Evolutionary conservation across 2,888 invertebrate genomes (phyloP).

Genomic region (Rotaria macrura): DNA sequence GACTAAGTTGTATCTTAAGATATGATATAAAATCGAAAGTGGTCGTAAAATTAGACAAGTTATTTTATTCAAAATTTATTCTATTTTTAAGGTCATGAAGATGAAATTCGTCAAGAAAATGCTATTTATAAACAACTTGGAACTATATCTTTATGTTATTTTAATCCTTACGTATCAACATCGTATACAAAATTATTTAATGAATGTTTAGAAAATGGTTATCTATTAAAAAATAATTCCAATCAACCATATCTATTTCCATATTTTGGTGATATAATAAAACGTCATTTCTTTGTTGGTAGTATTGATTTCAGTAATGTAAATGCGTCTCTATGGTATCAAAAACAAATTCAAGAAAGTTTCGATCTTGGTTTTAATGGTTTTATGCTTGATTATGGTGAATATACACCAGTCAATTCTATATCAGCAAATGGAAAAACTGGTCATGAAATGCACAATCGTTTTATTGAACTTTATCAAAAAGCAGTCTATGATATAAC

Average conservation of each 20-base stretch:
- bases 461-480: constrained; percentile 31
- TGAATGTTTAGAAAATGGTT: constrained; percentile 19
- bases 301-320: constrained; percentile 31
- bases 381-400: constrained; percentile 34
- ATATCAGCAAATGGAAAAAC: constrained; percentile 17
- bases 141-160: constrained; percentile 25
- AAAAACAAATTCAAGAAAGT: constrained; percentile 22
- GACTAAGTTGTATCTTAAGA: no score
- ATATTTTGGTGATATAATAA: constrained; percentile 20
- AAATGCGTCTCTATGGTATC: constrained; percentile 28
- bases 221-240: constrained; percentile 19
- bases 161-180: constrained; percentile 28
- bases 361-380: constrained; percentile 26
- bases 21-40: no score
- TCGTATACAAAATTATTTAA: constrained; percentile 13
- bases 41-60: no score
- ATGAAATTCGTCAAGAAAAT: constrained; percentile 15
- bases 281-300: constrained; percentile 22
- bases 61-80: no score
- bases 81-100: background rate
- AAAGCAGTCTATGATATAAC: constrained; percentile 25
- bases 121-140: constrained; percentile 22
- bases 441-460: constrained; percentile 28
- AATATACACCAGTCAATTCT: constrained; percentile 30
- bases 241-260: constrained; percentile 24